Base-by-base conservation (phyloP, 92 coral and sea anemone genomes). In the Paragorgia papillata region DNA sequence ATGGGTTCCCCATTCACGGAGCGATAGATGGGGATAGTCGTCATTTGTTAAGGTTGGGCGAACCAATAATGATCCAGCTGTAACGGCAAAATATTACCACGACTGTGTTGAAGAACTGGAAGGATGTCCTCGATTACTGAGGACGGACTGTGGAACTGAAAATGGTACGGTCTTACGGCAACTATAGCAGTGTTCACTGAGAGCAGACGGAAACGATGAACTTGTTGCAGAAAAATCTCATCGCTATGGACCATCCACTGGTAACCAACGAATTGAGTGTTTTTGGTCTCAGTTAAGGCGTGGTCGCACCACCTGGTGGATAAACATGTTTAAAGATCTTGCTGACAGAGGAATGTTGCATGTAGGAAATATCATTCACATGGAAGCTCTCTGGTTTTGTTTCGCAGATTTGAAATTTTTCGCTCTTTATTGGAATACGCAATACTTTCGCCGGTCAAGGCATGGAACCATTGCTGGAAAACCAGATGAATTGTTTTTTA, bases 121-220 rank as follows among this genome's bases (percentile, higher is more conserved):
- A 20, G 71, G 81, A 22, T 60, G 61, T 21, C 84, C 84, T 20
- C 22, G 30, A 29, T 32, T 53, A 18, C 66, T 79, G 3, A 50
- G 64, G 49, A 66, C 84, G 8, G 78, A 79, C 57, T 32, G 78
- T 67, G 77, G 84, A 1, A 79, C 66, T 20, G 84, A 79, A 55
- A 79, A 79, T 57, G 77, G 76, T 26, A 29, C 55, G 9, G 55
- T 79, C 57, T 76, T 68, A n/a, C 24, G 40, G 14, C 59, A 35
- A 37, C 81, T 39, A 33, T 41, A 60, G 39, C 43, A 26, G 22
- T 39, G 78, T 55, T 49, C 22, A 31, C 53, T 66, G 7, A 80
- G 85, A 41, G 33, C 60, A 40, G 31, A 32, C 29, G 70, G 57
- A 17, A 24, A 18, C 30, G 83, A 83, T 35, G 71, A 83, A 34